Percentiles rank a stretch among this genome's conserved stretches.
Conservation (phyloP, 2,113 vertebrate species). For the Raja brachyura region DNA sequence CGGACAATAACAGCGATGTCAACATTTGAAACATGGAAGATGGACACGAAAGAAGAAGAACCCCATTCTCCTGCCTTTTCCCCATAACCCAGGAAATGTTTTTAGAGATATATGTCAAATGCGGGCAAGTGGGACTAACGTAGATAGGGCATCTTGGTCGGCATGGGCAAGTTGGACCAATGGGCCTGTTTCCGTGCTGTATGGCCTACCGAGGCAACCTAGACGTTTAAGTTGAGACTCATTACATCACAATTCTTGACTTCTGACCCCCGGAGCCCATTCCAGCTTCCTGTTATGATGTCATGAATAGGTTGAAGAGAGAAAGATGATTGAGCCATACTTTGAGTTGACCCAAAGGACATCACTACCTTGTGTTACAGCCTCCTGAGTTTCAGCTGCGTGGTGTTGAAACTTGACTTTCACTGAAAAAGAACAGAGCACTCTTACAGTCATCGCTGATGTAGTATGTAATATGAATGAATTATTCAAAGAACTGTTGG, state of each 20-base stretch:
- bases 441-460: not conserved
- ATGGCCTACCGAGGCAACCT: not conserved
- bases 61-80: too few species aligned
- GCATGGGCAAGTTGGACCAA: too few species aligned
- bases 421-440: not conserved
- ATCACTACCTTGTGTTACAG: not conserved
- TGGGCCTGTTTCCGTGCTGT: too few species aligned
- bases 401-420: not conserved
- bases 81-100: too few species aligned
- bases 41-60: too few species aligned
- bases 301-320: conserved; percentile 15
- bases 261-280: not conserved
- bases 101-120: too few species aligned
- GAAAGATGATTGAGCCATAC: not conserved
- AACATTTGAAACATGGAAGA: too few species aligned
- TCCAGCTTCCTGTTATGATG: not conserved
- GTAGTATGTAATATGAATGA: conserved; percentile 1
- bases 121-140: too few species aligned
- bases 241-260: conserved; percentile 6
- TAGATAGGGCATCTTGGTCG: too few species aligned
- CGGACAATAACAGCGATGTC: too few species aligned
- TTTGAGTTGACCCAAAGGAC: not conserved
- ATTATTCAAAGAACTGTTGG: not conserved
- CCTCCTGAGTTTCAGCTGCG: not conserved
- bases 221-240: not conserved